Percentiles rank a stretch among this genome's conserved stretches.
phyloP scores from a whole-genome alignment of 2,888 invertebrate genomes.

The Aleiodes testaceus region DNA sequence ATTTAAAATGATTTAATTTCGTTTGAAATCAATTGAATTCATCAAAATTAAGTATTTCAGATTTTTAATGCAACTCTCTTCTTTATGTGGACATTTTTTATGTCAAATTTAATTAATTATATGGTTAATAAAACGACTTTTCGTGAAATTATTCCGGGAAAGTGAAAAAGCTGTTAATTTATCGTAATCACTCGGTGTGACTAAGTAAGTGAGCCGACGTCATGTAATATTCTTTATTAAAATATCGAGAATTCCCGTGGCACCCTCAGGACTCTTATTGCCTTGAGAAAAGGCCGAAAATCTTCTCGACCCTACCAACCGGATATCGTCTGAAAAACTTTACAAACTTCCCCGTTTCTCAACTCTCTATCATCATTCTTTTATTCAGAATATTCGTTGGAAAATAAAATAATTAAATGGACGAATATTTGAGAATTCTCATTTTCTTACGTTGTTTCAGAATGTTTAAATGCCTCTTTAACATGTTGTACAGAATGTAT shows the following conservation, averaged over 20 bases:
- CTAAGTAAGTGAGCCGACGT: constrained; percentile 64
- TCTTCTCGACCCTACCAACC: constrained; percentile 30
- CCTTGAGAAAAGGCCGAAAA: constrained; percentile 22
- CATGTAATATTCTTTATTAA: constrained; percentile 68
- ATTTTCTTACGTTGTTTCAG: constrained; percentile 10
- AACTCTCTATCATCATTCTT: neutral
- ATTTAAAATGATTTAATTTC: no score
- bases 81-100: no score
- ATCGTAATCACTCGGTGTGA: constrained; percentile 66
- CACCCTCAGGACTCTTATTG: constrained; percentile 18
- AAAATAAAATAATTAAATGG: neutral
- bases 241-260: constrained; percentile 58
- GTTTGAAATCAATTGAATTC: no score
- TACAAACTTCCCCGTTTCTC: constrained; percentile 7
- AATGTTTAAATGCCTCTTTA: constrained; percentile 27
- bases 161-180: constrained; percentile 60
- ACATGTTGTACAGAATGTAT: constrained; percentile 10
- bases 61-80: no score
- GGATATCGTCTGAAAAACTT: constrained; percentile 28
- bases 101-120: no score
- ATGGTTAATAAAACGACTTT: no score
- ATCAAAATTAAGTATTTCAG: no score
- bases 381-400: no score
- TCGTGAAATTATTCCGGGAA: neutral
- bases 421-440: constrained; percentile 31